A percentile compares a stretch with the other conserved stretches of the same genome.
Evolutionary conservation across 2,797 vertebrate genomes (phyloP).

Genomic region (Hemitrygon akajei): DNA sequence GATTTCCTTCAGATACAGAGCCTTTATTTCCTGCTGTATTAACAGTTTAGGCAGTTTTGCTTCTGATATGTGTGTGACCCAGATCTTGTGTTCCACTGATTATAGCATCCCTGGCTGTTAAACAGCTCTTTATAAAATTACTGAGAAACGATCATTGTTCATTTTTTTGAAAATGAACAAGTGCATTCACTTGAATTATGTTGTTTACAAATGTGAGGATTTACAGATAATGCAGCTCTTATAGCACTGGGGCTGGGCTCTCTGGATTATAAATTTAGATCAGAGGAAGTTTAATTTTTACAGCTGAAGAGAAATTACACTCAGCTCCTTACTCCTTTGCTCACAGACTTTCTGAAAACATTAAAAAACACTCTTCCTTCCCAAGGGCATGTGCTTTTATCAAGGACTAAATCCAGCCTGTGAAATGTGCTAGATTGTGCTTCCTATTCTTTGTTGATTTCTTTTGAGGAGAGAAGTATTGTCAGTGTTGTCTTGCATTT

Average conservation of each 20-base stretch:
- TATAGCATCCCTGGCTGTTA: background rate
- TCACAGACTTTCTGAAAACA: background rate
- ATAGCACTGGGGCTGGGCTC: background rate
- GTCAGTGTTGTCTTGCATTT: background rate
- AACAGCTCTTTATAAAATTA: background rate
- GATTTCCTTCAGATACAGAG: background rate
- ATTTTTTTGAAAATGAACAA: no score
- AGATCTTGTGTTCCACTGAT: background rate
- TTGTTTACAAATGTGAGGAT: background rate
- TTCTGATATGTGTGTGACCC: background rate
- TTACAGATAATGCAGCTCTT: background rate
- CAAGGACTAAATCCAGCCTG: background rate
- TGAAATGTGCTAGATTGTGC: background rate
- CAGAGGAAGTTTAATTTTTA: background rate
- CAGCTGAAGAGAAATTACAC: background rate
- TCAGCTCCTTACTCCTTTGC: background rate
- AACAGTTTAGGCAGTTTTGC: background rate
- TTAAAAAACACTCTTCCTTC: background rate
- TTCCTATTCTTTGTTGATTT: background rate
- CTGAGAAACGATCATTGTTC: background rate
- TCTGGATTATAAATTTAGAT: background rate
- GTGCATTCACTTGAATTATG: background rate
- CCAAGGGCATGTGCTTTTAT: background rate
- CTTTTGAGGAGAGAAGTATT: background rate
- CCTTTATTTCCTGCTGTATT: background rate